phyloP scores from a whole-genome alignment of 2,797 vertebrate species.

The Megalops cyprinoides region DNA sequence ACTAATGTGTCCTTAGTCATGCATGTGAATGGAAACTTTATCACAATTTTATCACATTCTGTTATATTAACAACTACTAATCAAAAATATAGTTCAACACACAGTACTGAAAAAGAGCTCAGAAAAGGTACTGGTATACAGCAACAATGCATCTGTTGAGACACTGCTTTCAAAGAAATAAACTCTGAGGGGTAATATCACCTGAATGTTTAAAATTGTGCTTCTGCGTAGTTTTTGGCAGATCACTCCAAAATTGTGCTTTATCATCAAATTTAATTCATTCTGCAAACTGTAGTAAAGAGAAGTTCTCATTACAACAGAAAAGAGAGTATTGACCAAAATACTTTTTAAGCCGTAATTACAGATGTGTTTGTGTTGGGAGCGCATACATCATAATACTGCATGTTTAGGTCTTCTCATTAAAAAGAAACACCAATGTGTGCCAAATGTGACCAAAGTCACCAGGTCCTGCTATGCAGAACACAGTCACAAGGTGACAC shows the following conservation, averaged over 20 bases:
- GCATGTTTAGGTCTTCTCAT: neutral
- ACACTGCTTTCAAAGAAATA: neutral
- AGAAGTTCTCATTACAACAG: neutral
- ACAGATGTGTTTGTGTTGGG: neutral
- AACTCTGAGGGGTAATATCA: too few relatives aligned
- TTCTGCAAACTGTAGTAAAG: neutral
- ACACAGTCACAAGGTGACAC: neutral
- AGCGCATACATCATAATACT: neutral
- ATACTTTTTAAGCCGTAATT: neutral
- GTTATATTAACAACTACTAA: neutral
- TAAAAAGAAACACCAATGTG: too few relatives aligned
- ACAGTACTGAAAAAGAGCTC: neutral
- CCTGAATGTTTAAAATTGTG: neutral
- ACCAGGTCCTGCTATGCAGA: neutral
- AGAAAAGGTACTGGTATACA: neutral
- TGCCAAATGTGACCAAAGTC: neutral
- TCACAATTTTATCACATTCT: neutral
- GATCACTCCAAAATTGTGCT: neutral
- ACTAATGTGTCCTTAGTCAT: neutral
- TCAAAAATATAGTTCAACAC: neutral
- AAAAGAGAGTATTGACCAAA: neutral
- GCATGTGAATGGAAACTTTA: neutral
- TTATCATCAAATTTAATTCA: neutral
- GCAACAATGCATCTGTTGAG: neutral
- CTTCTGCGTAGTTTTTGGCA: neutral